Evolutionary conservation across 2,888 invertebrate species (phyloP), one percentile per base, ranked within the genome.

Genomic region (Eupsilia transversa): DNA sequence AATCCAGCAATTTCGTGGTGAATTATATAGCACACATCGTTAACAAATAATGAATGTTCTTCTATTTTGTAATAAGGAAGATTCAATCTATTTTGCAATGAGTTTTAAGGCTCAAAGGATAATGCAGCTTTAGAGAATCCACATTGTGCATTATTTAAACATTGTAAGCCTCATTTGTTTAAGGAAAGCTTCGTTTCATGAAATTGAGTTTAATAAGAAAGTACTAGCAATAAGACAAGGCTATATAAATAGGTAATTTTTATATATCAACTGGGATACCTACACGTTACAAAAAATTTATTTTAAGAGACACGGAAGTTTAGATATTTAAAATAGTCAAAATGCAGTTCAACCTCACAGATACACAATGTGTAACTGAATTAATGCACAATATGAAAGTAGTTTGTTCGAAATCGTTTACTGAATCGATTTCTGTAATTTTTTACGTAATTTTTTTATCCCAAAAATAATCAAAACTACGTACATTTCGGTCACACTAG

Each of bases 61-160:
- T 23, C 0, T 38, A 66, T 30, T 46, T 46, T 68, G 6, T 56
- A 33, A 38, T 54, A 54, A 20, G 4, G n/a, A 41, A n/a, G 7
- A 14, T 67, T 41, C 12, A 23, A 43, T 68, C 4, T 49, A 30
- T 46, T 74, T 69, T 70, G 7, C 10, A 46, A 38, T 38, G n/a
- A 27, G 17, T 27, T 78, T 30, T 41, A 33, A 33, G 33, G 41
- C 60, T 33, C 27, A 56, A 76, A 61, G 27, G 61, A 72, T 61
- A 79, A 72, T 80, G 33, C 54, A 80, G 74, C 74, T 72, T 76
- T 46, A 38, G 46, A 61, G 38, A 54, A 80, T 52, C 33, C 38
- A 61, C 10, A 49, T 33, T 38, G 20, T 56, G 23, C 38, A 27
- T 61, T 61, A 56, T 56, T 61, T 56, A 49, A 52, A 46, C 9